Base-by-base conservation (phyloP, 2,797 vertebrate genomes). In the Melanotaenia boesemani region DNA sequence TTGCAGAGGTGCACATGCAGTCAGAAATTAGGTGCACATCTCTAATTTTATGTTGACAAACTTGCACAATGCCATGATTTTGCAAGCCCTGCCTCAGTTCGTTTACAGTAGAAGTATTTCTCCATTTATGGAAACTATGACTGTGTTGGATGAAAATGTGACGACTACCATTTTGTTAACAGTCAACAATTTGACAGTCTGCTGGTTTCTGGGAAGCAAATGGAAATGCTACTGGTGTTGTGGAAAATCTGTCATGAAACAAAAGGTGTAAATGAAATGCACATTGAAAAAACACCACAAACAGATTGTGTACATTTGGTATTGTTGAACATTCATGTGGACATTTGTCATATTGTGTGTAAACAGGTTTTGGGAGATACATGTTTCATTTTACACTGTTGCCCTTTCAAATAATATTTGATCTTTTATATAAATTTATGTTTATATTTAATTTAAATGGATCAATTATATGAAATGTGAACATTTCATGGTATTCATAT, bases 61-160 rank as follows among this genome's bases (percentile, higher is more conserved):
- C 24, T 26, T n/a, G n/a, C n/a, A n/a, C n/a, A n/a, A n/a, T 26
- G 24, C 24, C 24, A 26, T 26, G 24, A 26, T 26, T 26, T 26
- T 26, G 24, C 24, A 26, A 26, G 24, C 24, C 24, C 24, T 26
- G 24, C 30, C 26, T 6, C 2, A 0, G 22, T 30, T 30, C 84
- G 76, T 84, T 87, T 68, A 67, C 63, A 46, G 32, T 57, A 74
- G 24, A 26, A 26, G 24, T 50, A 50, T 55, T 71, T 72, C 70
- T 79, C 67, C 71, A 69, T 80, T 86, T 46, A 83, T 57, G 80
- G 84, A 83, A 87, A 79, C 65, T 62, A 55, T 1, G 6, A 58
- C 67, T n/a, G 18, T 28, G 61, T 65, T 75, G 67, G 32, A 44
- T 54, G 12, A 58, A 76, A 60, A 12, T n/a, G 36, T 48, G 55